phyloP scores from a whole-genome alignment of 35 echinoderm and acorn worm species.

The Apostichopus californicus region DNA sequence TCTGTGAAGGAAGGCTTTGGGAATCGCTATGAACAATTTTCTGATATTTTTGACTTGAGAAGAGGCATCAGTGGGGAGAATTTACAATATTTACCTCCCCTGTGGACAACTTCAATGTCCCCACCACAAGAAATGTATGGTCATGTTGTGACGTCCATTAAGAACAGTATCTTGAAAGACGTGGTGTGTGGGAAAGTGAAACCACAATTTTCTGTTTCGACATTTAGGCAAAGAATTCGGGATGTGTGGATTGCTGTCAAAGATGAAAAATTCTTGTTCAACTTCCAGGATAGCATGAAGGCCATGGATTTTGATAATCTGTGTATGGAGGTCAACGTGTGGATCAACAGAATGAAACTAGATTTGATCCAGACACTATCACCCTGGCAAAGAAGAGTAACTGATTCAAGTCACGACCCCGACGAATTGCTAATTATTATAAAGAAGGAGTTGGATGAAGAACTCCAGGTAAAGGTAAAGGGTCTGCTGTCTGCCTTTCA shows the following conservation, averaged over 20 bases:
- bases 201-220: neutral
- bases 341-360: neutral
- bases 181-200: neutral
- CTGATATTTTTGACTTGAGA: neutral
- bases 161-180: neutral
- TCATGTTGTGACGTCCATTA: neutral
- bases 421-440: neutral
- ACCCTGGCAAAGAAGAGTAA: neutral
- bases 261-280: slow-evolving; percentile 17
- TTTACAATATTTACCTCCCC: slow-evolving; percentile 30
- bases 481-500: neutral
- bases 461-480: neutral
- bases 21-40: slow-evolving; percentile 17
- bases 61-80: neutral
- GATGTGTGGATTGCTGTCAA: slow-evolving; percentile 18
- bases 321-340: neutral
- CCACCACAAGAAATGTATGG: slow-evolving; percentile 22
- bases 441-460: neutral
- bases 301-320: neutral
- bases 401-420: no score
- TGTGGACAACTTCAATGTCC: slow-evolving; percentile 25
- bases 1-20: neutral
- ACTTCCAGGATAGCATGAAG: slow-evolving; percentile 4
- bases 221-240: slow-evolving; percentile 3
- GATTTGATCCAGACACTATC: neutral